Percentiles rank a stretch among this genome's conserved stretches.
phyloP scores from a whole-genome alignment of 1,140 invertebrate genomes.

The Drosophila sp. region DNA sequence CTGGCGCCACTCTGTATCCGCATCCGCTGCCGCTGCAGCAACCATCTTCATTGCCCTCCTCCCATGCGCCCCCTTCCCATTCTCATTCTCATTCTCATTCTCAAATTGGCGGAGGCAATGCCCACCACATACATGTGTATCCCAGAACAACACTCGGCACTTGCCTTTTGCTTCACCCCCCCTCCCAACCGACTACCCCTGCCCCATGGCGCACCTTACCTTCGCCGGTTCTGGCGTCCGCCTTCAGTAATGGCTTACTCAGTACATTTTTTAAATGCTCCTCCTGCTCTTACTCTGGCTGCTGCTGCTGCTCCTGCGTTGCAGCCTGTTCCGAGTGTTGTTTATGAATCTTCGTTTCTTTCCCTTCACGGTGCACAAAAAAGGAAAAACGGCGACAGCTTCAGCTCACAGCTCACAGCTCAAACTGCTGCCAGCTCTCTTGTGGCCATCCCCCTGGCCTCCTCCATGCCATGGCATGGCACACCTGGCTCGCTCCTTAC shows the following conservation, averaged over 20 bases:
- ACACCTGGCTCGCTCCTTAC: not conserved
- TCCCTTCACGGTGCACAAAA: conserved; percentile 6
- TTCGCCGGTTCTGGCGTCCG: not conserved
- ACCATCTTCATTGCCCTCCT: conserved; percentile 1
- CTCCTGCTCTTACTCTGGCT: conserved; percentile 4
- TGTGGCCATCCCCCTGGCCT: not conserved
- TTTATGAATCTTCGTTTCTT: conserved; percentile 22
- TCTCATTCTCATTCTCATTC: not conserved
- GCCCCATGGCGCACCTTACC: too few relatives aligned
- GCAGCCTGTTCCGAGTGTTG: conserved; percentile 10
- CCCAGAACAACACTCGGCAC: conserved; percentile 16
- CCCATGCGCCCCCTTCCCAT: not conserved
- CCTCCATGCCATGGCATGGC: not conserved
- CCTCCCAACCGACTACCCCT: not conserved
- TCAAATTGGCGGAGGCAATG: conserved; percentile 18
- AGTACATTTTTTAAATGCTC: conserved; percentile 22
- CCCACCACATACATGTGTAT: conserved; percentile 24
- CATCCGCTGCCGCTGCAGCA: conserved; percentile 11
- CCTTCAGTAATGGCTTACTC: conserved; percentile 25
- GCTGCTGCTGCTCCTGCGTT: conserved; percentile 2
- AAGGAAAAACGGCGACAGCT: conserved; percentile 11
- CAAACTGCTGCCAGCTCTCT: not conserved
- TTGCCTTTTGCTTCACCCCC: conserved; percentile 13
- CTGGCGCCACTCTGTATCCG: conserved; percentile 7
- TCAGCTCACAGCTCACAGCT: conserved; percentile 8